phyloP scores from a whole-genome alignment of 1,140 invertebrate species.

The Orchesella cincta region DNA sequence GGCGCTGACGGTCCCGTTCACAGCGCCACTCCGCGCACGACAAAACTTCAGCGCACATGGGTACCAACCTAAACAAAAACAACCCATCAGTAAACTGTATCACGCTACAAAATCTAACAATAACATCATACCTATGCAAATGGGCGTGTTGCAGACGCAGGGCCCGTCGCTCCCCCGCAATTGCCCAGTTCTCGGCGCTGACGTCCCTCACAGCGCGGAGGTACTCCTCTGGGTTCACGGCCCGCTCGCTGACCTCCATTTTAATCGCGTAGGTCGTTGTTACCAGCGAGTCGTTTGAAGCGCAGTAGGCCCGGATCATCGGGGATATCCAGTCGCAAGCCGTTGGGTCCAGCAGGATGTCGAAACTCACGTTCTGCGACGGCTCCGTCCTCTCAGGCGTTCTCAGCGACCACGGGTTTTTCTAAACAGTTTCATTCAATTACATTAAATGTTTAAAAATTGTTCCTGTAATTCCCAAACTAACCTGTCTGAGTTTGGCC shows the following conservation, averaged over 20 bases:
- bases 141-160: background rate
- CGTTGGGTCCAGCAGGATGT: background rate
- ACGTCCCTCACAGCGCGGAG: background rate
- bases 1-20: background rate
- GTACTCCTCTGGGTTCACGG: background rate
- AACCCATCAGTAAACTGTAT: background rate
- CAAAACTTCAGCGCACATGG: slow-evolving; percentile 1
- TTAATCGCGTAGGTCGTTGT: background rate
- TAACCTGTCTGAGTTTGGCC: background rate
- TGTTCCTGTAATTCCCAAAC: background rate
- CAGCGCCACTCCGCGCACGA: background rate
- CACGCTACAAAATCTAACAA: background rate
- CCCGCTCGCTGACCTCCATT: background rate
- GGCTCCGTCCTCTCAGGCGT: background rate
- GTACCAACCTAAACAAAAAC: background rate
- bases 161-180: background rate
- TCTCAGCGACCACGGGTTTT: background rate
- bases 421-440: background rate
- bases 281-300: background rate
- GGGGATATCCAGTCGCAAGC: background rate
- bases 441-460: background rate
- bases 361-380: background rate
- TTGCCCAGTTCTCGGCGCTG: background rate
- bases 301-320: background rate
- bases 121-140: background rate